Base-by-base conservation (phyloP, 2,113 vertebrate genomes). In the Lichenostomus cassidix region DNA sequence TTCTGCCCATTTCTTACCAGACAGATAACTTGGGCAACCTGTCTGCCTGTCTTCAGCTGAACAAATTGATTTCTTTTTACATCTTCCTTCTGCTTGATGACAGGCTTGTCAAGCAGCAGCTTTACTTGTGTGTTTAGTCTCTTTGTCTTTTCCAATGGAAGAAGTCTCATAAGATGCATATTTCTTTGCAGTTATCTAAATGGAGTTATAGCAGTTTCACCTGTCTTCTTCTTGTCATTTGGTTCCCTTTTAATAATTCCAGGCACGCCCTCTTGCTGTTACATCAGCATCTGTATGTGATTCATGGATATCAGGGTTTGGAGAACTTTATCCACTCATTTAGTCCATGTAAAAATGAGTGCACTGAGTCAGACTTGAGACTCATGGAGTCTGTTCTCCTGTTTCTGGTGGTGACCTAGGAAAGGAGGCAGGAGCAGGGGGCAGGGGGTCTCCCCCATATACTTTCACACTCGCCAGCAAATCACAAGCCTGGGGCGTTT, bases 201-300 rank as follows among this genome's bases (percentile, higher is more conserved):
- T 87, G 52, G 39, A 75, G 44, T 68, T 82, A 71, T 25, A 50
- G 84, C 75, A 58, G 87, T 96, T 95, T 96, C 74, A 83, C 16
- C 39, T 6, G 10, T 92, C 85, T 83, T 90, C 69, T 88, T 87
- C 63, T 58, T 94, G 84, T 87, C 65, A 64, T 82, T 96, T 84
- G 87, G 46, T 89, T 95, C 59, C 29, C 71, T 87, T 92, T 94
- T 81, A 96, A n/a, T 95, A 85, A 91, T 84, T 85, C 58, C 39
- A 83, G 78, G 80, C 88, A 92, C 84, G 63, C 94, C 91, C 96
- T 95, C 59, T 71, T 0, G 0, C 84, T 83, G 42, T 96, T 96
- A 91, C 89, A 90, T 97, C 88, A 95, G 60, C 81, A 85, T 65
- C 63, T 90, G 35, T 55, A 56, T 60, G 62, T 97, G 90, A 94